A percentile compares a stretch with the other conserved stretches of the same genome.
Evolutionary conservation across 2,797 vertebrate species (phyloP).

Genomic region (Rhinella marina): DNA sequence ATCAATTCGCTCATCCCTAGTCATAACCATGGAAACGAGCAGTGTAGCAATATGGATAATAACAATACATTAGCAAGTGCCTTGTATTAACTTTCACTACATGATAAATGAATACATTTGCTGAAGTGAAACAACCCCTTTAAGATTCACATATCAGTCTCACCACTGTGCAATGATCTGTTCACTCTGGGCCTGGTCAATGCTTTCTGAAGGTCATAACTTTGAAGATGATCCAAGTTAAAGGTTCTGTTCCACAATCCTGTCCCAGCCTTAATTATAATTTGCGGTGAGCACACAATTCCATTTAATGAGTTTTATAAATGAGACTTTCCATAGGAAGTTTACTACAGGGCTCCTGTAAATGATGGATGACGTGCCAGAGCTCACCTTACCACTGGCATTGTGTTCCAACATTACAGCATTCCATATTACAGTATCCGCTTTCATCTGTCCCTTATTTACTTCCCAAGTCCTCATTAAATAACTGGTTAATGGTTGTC

Average conservation of each 20-base stretch:
- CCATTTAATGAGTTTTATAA: neutral
- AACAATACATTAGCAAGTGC: no score
- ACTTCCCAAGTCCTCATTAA: slow-evolving; percentile 24
- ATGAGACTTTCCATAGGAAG: neutral
- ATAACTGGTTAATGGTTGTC: neutral
- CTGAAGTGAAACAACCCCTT: no score
- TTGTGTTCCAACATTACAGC: neutral
- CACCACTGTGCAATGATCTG: neutral
- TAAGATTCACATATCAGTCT: neutral
- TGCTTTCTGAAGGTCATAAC: neutral
- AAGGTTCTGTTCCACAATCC: neutral
- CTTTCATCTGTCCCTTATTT: slow-evolving; percentile 31
- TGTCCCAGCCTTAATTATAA: neutral
- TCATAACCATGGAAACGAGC: no score
- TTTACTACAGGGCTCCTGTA: neutral
- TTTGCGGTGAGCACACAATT: neutral
- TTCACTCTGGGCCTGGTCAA: no score
- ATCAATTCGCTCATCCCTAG: no score
- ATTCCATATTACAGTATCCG: neutral
- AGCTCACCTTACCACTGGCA: neutral
- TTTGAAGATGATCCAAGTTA: neutral
- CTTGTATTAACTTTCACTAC: no score
- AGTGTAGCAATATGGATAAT: no score
- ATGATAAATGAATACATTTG: no score
- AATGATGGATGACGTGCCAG: neutral